These are phyloP conservation scores for Chrysogorgia sp. DNA, from an alignment of 92 coral and sea anemone species.

Conservation along the genomic window DNA sequence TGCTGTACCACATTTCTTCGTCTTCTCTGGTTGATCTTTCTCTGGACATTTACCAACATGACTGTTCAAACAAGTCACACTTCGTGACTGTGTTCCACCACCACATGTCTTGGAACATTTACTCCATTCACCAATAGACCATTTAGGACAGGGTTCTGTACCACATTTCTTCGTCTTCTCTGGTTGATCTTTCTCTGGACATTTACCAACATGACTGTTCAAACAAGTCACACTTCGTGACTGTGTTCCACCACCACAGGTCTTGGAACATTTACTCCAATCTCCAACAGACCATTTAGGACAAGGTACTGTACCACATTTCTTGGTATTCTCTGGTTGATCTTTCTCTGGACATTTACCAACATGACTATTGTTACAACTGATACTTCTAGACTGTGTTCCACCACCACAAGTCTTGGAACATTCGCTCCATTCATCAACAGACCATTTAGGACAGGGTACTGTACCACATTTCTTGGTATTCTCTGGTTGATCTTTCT, in stretches of 20 bases:
- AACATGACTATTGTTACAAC: slow-evolving; percentile 52
- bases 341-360: slow-evolving; percentile 17
- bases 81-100: slow-evolving; percentile 48
- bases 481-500: background rate
- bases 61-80: slow-evolving; percentile 37
- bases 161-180: slow-evolving; percentile 25
- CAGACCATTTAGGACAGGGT: slow-evolving; percentile 42
- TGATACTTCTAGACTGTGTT: slow-evolving; percentile 46
- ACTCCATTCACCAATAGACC: slow-evolving; percentile 35
- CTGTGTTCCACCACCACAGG: slow-evolving; percentile 73
- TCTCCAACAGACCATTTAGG: slow-evolving; percentile 45
- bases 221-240: slow-evolving; percentile 62
- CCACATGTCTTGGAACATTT: slow-evolving; percentile 56
- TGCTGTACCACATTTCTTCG: slow-evolving; percentile 7
- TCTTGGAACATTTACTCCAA: slow-evolving; percentile 57
- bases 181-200: slow-evolving; percentile 7
- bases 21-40: background rate
- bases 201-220: slow-evolving; percentile 55
- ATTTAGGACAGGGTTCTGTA: slow-evolving; percentile 43
- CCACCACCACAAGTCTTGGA: slow-evolving; percentile 69
- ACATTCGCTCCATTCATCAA: slow-evolving; percentile 71
- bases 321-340: slow-evolving; percentile 14
- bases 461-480: slow-evolving; percentile 6
- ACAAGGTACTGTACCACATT: slow-evolving; percentile 54
- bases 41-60: slow-evolving; percentile 27